These are phyloP conservation scores for Protonemura montana DNA, from an alignment of 2,888 invertebrate genomes.

Conservation along the genomic window DNA sequence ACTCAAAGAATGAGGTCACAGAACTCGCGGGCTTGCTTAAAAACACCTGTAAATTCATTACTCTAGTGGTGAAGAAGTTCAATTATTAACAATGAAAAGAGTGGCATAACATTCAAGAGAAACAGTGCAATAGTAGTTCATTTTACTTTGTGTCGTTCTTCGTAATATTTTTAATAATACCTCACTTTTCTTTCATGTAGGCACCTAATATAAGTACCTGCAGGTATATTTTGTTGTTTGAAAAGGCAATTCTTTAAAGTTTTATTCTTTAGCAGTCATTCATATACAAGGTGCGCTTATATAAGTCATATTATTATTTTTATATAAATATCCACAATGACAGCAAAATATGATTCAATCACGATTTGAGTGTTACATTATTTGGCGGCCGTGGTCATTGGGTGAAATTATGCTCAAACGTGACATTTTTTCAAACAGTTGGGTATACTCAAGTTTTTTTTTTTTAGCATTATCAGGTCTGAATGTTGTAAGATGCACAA, in stretches of 20 bases:
- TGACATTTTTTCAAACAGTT: background rate
- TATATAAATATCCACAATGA: background rate
- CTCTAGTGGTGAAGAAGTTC: background rate
- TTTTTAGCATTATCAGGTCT: too few relatives aligned
- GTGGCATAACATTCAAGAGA: conserved; percentile 44
- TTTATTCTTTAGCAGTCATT: background rate
- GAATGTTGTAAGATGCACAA: too few relatives aligned
- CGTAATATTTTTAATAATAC: background rate
- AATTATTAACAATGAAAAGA: conserved; percentile 42
- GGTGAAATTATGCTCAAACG: background rate
- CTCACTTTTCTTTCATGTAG: conserved; percentile 23
- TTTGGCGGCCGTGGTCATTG: background rate
- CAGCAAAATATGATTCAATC: background rate
- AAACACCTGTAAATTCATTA: background rate
- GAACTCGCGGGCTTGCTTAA: background rate
- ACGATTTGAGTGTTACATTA: background rate
- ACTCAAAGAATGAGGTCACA: background rate
- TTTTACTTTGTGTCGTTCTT: conserved; percentile 21
- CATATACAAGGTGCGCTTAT: background rate
- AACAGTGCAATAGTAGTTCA: conserved; percentile 44
- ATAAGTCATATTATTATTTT: conserved; percentile 10
- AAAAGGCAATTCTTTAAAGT: background rate
- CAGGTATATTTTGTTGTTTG: background rate
- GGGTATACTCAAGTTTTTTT: too few relatives aligned
- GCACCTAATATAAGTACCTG: conserved; percentile 9